Conservation (phyloP, 2,113 vertebrate species). For the Cromileptes altivelis region DNA sequence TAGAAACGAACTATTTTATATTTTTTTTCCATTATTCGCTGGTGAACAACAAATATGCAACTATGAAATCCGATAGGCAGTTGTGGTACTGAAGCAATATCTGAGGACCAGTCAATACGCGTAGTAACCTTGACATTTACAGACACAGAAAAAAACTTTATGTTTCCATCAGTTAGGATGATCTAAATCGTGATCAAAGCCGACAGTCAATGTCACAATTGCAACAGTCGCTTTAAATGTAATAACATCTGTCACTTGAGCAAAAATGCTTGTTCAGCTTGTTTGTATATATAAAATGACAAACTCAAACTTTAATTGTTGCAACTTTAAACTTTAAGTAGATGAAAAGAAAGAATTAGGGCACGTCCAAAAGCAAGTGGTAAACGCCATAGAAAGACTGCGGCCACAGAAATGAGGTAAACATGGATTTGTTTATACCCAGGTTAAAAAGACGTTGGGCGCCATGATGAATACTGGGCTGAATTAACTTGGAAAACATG, state of each 20-base stretch:
- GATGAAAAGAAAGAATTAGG: rapidly evolving
- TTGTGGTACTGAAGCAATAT: background rate
- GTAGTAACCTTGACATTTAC: background rate
- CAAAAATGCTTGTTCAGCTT: background rate
- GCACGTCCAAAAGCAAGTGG: background rate
- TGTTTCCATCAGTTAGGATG: background rate
- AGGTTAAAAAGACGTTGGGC: background rate
- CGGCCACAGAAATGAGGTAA: background rate
- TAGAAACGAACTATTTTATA: rapidly evolving
- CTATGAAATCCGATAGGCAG: background rate
- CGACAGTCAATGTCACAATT: background rate
- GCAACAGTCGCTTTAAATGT: no score
- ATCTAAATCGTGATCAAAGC: background rate
- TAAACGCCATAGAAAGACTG: background rate
- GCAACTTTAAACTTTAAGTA: no score
- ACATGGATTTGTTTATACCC: background rate
- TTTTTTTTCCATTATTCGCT: background rate
- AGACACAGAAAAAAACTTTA: background rate
- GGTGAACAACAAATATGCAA: background rate
- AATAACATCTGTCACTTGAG: rapidly evolving
- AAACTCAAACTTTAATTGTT: no score
- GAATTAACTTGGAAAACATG: background rate
- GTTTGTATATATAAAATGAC: background rate
- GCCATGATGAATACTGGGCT: background rate
- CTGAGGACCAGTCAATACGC: background rate